Percentiles rank a stretch among this genome's conserved stretches.
These are phyloP conservation scores for Uropetala carovei DNA, from an alignment of 2,888 invertebrate genomes.

Conservation along the genomic window DNA sequence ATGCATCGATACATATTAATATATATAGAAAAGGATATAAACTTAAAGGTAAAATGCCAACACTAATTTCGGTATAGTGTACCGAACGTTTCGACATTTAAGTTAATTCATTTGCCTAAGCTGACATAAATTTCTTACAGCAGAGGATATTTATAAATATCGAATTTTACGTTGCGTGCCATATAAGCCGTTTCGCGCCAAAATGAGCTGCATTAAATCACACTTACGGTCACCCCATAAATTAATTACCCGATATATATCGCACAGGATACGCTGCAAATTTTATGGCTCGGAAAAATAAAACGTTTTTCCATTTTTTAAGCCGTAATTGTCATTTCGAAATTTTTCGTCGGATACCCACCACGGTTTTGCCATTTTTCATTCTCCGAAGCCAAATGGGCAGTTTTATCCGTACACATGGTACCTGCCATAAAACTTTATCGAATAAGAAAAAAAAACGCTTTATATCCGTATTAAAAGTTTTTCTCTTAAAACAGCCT, in stretches of 20 bases:
- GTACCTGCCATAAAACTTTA: constrained; percentile 26
- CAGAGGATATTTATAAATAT: neutral
- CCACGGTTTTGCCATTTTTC: constrained; percentile 16
- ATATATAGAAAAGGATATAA: too few species aligned
- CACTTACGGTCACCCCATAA: constrained; percentile 38
- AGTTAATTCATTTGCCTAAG: constrained; percentile 7
- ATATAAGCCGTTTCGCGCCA: constrained; percentile 28
- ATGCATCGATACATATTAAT: too few species aligned
- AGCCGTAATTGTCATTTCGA: constrained; percentile 33
- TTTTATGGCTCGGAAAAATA: constrained; percentile 32
- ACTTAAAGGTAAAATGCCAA: too few species aligned
- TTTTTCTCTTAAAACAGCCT: constrained; percentile 17
- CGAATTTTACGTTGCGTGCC: constrained; percentile 11
- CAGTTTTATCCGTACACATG: constrained; percentile 13
- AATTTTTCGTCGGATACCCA: neutral
- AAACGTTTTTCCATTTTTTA: neutral
- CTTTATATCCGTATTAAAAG: neutral
- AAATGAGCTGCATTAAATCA: constrained; percentile 44
- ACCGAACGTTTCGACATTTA: neutral
- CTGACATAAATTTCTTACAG: neutral
- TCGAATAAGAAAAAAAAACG: neutral
- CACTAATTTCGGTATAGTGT: too few species aligned
- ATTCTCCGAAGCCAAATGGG: constrained; percentile 38
- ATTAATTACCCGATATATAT: constrained; percentile 40
- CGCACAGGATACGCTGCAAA: constrained; percentile 5